Evolutionary conservation across 2,113 vertebrate species (phyloP).

Genomic region (Albula goreensis): DNA sequence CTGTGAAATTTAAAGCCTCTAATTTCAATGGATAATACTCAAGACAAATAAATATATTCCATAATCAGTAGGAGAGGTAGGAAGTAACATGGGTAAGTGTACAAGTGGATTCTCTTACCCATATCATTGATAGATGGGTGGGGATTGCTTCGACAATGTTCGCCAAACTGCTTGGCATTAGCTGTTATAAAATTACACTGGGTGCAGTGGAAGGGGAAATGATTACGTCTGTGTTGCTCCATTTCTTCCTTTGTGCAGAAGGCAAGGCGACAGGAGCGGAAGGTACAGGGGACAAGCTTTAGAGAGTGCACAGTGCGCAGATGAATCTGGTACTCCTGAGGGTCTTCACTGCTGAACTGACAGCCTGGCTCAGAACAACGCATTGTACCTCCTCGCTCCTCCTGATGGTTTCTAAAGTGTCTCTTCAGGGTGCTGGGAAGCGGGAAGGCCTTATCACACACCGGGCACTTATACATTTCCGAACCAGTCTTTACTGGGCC

Average conservation of each 20-base stretch:
- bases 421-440: conserved; percentile 69
- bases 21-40: background rate
- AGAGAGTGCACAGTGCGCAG: conserved; percentile 58
- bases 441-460: conserved; percentile 61
- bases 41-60: background rate
- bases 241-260: conserved; percentile 71
- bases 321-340: conserved; percentile 67
- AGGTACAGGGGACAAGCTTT: conserved; percentile 64
- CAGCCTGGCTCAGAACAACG: conserved; percentile 69
- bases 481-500: background rate
- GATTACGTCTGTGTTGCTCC: conserved; percentile 71
- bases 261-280: conserved; percentile 66
- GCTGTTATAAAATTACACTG: conserved; percentile 71
- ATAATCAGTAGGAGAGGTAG: conserved; percentile 31
- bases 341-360: conserved; percentile 60
- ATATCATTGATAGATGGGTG: background rate
- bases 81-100: background rate
- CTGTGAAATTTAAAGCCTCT: background rate
- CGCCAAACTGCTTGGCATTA: conserved; percentile 71
- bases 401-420: conserved; percentile 72
- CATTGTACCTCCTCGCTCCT: conserved; percentile 24
- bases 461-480: conserved; percentile 60
- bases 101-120: conserved; percentile 29
- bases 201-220: conserved; percentile 79
- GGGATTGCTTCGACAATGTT: conserved; percentile 66